Conservation (phyloP, 2,797 vertebrate genomes). For the Arvicola amphibius region DNA sequence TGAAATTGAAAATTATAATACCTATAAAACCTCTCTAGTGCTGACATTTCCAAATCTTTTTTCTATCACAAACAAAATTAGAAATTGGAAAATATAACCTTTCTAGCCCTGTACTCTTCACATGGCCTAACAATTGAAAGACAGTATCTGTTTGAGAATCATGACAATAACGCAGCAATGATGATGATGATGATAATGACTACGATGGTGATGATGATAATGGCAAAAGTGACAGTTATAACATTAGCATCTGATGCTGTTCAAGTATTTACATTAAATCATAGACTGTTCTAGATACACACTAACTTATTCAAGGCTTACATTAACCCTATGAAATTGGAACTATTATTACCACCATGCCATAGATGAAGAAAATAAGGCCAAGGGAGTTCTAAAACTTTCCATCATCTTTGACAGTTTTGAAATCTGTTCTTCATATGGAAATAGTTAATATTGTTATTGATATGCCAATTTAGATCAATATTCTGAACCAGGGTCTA, state of each 20-base stretch:
- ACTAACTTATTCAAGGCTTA: not conserved
- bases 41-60: constrained; percentile 76
- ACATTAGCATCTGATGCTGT: constrained; percentile 1
- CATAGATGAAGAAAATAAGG: not conserved
- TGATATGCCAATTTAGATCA: constrained; percentile 60
- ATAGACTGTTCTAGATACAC: not conserved
- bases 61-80: constrained; percentile 75
- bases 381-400: not conserved
- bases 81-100: constrained; percentile 78
- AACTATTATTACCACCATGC: not conserved
- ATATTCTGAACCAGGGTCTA: not conserved
- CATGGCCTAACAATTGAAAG: constrained; percentile 50
- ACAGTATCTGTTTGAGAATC: constrained; percentile 44
- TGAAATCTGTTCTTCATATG: constrained; percentile 59
- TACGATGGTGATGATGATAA: not conserved
- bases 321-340: not conserved
- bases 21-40: constrained; percentile 62
- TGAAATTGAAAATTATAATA: constrained; percentile 78
- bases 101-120: constrained; percentile 43
- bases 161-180: constrained; percentile 32
- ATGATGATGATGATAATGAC: not conserved
- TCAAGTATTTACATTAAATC: not conserved
- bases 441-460: constrained; percentile 15
- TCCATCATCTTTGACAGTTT: constrained; percentile 22
- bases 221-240: not conserved